phyloP scores from a whole-genome alignment of 2,113 vertebrate species.

The Archilochus colubris region DNA sequence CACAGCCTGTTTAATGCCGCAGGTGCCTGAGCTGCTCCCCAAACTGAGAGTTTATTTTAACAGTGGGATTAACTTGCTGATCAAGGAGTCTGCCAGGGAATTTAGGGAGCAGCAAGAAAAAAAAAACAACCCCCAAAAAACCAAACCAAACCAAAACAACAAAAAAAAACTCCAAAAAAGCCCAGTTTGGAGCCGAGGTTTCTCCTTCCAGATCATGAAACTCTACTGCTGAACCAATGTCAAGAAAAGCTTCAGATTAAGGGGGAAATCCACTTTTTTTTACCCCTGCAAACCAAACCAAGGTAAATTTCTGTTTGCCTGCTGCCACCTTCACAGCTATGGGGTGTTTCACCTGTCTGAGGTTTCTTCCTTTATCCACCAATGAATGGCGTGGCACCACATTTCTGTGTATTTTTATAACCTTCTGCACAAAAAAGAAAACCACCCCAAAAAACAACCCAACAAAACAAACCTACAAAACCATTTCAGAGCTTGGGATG shows the following conservation, averaged over 20 bases:
- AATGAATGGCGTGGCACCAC: rapidly evolving
- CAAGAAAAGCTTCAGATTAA: background rate
- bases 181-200: background rate
- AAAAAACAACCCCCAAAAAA: background rate
- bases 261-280: background rate
- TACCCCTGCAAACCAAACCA: background rate
- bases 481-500: background rate
- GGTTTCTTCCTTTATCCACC: background rate
- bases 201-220: background rate
- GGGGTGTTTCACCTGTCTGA: background rate
- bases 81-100: background rate
- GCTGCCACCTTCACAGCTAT: no score
- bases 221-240: background rate
- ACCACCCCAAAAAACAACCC: background rate
- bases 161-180: no score
- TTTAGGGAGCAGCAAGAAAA: background rate
- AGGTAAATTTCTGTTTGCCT: background rate
- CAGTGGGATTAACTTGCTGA: background rate
- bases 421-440: background rate
- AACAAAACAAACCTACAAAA: background rate
- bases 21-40: rapidly evolving
- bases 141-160: no score
- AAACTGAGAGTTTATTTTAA: background rate
- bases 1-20: rapidly evolving
- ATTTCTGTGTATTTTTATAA: background rate